A percentile compares a stretch with the other conserved stretches of the same genome.
Conservation (phyloP, 2,113 vertebrate species). For the Mobula birostris region DNA sequence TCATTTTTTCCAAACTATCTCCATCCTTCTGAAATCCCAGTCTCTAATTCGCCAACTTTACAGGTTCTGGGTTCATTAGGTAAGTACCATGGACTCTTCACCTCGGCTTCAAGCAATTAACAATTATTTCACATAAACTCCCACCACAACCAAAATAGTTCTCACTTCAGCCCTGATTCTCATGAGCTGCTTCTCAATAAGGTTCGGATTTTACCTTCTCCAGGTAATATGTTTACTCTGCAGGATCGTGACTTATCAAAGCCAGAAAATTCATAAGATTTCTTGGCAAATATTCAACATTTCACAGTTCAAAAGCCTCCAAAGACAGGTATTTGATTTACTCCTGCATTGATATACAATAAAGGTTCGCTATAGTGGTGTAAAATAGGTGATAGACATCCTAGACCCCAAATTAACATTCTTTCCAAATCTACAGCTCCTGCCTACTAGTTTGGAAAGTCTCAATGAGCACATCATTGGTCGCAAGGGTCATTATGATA, state of each 20-base stretch:
- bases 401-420: neutral
- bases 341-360: neutral
- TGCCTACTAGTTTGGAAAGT: too few relatives aligned
- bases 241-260: neutral
- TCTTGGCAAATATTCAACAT: neutral
- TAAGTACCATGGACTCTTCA: neutral
- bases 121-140: neutral
- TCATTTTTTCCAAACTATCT: neutral
- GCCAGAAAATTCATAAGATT: neutral
- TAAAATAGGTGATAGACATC: neutral
- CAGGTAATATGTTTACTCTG: neutral
- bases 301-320: neutral
- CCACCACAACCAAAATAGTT: neutral
- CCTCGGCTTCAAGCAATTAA: neutral
- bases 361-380: neutral
- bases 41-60: neutral
- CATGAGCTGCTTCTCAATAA: neutral
- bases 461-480: too few relatives aligned
- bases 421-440: neutral
- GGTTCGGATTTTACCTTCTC: neutral
- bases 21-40: neutral
- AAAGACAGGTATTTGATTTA: neutral
- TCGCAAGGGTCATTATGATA: too few relatives aligned
- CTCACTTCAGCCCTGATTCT: neutral
- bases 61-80: too few relatives aligned